Evolutionary conservation across 2,113 vertebrate species (phyloP).

Genomic region (Trogon surrucura): DNA sequence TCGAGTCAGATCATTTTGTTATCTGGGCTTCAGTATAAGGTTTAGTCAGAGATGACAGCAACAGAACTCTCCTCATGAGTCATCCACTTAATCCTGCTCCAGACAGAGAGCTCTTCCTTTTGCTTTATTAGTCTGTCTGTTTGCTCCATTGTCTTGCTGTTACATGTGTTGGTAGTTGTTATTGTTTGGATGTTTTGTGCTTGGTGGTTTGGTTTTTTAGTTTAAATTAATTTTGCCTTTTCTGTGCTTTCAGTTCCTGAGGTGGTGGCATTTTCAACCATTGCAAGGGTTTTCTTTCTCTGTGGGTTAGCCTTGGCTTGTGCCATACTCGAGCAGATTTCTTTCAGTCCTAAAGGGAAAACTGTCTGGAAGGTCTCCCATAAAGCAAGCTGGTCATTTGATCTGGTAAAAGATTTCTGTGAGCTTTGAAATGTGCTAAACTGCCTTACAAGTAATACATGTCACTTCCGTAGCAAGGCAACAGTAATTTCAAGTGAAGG

Average conservation of each 20-base stretch:
- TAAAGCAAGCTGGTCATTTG: constrained; percentile 2
- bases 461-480: neutral
- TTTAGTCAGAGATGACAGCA: constrained; percentile 44
- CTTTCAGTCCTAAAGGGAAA: neutral
- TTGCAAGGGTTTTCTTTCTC: neutral
- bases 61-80: constrained; percentile 9
- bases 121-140: neutral
- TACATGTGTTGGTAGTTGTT: neutral
- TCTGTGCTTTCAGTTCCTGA: neutral
- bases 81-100: neutral
- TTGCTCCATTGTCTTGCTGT: neutral
- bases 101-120: constrained; percentile 40
- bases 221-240: neutral
- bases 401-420: neutral
- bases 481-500: neutral
- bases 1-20: neutral
- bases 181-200: neutral
- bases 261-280: neutral
- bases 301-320: neutral
- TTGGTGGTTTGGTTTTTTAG: neutral
- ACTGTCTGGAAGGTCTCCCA: neutral
- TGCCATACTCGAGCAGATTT: neutral
- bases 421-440: constrained; percentile 4
- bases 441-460: neutral
- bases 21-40: neutral